Conservation (phyloP, 2,797 vertebrate genomes). For the Macrochelys suwanniensis region DNA sequence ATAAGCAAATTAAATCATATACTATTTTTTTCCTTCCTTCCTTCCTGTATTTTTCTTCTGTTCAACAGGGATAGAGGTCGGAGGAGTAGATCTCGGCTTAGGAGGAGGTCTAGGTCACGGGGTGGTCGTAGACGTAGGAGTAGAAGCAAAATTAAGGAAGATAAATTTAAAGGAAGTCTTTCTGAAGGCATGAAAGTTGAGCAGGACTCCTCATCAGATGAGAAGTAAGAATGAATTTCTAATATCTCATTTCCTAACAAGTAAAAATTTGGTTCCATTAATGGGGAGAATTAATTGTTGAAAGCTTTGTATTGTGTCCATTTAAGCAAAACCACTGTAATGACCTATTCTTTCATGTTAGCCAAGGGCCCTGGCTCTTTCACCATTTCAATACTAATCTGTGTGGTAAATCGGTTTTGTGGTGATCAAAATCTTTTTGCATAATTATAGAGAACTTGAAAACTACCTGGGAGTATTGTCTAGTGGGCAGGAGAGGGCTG, state of each 20-base stretch:
- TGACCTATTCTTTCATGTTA: neutral
- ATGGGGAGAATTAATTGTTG: neutral
- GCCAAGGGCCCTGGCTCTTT: neutral
- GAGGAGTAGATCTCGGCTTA: constrained; percentile 87
- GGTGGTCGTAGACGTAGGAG: constrained; percentile 89
- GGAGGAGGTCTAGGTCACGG: constrained; percentile 91
- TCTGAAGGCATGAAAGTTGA: constrained; percentile 98
- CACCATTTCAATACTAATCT: neutral
- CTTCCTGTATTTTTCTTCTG: neutral
- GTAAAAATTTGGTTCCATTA: neutral
- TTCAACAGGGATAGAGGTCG: constrained; percentile 89
- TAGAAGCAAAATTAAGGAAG: constrained; percentile 93
- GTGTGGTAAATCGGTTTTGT: neutral
- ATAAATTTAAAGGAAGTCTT: constrained; percentile 98
- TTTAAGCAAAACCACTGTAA: neutral
- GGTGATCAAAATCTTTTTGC: neutral
- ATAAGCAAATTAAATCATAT: neutral
- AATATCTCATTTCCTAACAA: neutral
- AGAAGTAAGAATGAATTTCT: constrained; percentile 87
- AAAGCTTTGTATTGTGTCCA: neutral
- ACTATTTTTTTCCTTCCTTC: neutral
- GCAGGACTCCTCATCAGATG: constrained; percentile 94
- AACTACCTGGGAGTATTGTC: neutral
- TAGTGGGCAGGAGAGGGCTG: rapidly evolving
- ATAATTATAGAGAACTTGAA: neutral